Evolutionary conservation across 2,113 vertebrate genomes (phyloP), one percentile per base, ranked within the genome.

Genomic region (Ondatra zibethicus): DNA sequence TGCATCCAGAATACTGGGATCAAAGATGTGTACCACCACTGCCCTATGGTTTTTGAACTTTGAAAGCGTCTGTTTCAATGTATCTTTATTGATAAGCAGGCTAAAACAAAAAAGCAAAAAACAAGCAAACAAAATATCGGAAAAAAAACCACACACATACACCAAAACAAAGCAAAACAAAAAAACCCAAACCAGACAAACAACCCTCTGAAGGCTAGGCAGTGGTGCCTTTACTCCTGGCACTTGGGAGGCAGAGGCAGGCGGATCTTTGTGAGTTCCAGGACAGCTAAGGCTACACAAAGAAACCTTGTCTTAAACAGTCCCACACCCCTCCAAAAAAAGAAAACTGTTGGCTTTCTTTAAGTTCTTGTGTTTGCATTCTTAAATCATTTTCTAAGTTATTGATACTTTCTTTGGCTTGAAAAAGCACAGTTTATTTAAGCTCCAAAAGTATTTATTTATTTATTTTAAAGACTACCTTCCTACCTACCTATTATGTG

Each of bases 361-460:
- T 93, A 77, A 97, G n/a, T 50, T 93, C 95, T 93, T 93, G 13
- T 87, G 52, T 95, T 39, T 94, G 23, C 7, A 63, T 84, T 87
- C 12, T 89, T 33, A 73, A 94, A 82, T 86, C 33, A 63, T 66
- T 23, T 63, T 73, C 36, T 85, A 85, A 85, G 23, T 78, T 91
- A 92, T 4, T 94, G 81, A 45, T 61, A 10, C 5, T n/a, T 96
- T 88, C 19, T 66, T 92, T 78, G 45, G 61, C 84, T 33, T 86
- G 42, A 45, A 86, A 86, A 50, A 68, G 42, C 29, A 33, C 19
- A 86, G 31, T 50, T 17, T 33, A 39, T 91, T 94, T 55, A 65
- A 58, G 55, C 93, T 95, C 29, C 58, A 76, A 39, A 96, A 82
- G 45, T 93, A 89, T 89, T 77, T 92, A 81, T 80, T 88, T 55